Evolutionary conservation across 2,888 invertebrate genomes (phyloP), one percentile per base, ranked within the genome.

Genomic region (Limnephilus lunatus): DNA sequence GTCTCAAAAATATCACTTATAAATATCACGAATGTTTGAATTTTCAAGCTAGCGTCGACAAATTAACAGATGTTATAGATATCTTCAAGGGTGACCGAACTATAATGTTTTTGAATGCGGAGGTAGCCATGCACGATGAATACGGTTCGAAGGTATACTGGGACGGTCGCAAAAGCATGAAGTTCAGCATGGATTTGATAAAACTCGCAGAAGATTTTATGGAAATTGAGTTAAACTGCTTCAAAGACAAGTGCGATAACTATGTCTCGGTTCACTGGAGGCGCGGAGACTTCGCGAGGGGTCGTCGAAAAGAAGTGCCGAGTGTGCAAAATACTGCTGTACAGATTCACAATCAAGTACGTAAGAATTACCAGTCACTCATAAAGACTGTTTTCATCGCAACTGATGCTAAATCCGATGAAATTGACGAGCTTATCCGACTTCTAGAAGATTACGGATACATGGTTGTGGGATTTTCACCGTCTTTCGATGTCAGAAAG

Each of bases 161-260:
- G 99, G 96, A 96, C 94, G 98, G 98, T 32, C 96, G 98, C 93
- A 97, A 98, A 94, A 99, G 99, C 94, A 99, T 99, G 98, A 96
- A 98, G 94, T 99, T 99, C 95, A 97, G 98, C 92, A 95, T 96
- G 89, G 95, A 97, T 30, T 96, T 99, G 0, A 95, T 97, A 15
- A 94, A 96, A 87, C 96, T 97, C 80, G 99, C 98, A 0, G 96
- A 96, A 90, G 95, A 97, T 19, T 99, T 97, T 95, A 95, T 95
- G 0, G 89, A 92, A 0, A 93, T 94, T 19, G 93, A 95, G 32
- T 94, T 96, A 0, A 93, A 95, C 30, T 96, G 96, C 85, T 81
- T 94, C 9, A 92, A 87, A 0, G 93, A 94, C 0, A 94, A 94
- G 94, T 96, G 98, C 90, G 97, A 97, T 0, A 97, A 97, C 0